A percentile compares a stretch with the other conserved stretches of the same genome.
Conservation (phyloP, 1,140 invertebrate genomes). For the Aphis craccivora region DNA sequence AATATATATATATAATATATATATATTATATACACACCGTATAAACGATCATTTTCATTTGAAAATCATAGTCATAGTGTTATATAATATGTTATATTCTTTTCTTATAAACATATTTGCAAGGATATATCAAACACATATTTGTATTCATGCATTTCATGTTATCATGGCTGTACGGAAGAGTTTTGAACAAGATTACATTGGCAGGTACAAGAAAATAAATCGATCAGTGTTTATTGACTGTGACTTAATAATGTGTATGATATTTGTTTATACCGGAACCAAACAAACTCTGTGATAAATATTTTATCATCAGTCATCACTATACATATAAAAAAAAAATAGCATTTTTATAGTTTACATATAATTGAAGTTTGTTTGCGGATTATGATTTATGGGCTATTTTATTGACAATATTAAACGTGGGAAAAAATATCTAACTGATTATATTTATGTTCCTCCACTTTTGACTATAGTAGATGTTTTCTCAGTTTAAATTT, state of each 20-base stretch:
- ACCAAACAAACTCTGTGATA: neutral
- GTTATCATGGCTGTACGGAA: neutral
- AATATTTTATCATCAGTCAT: neutral
- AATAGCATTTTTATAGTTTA: neutral
- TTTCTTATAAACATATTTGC: neutral
- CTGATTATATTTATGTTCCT: neutral
- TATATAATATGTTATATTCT: neutral
- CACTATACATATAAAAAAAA: neutral
- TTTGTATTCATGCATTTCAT: conserved; percentile 1
- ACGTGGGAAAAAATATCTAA: neutral
- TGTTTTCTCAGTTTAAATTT: neutral
- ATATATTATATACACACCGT: neutral
- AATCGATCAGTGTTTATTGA: neutral
- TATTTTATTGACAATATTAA: neutral
- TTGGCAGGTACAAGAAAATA: neutral
- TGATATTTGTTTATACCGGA: conserved; percentile 9
- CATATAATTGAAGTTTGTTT: neutral
- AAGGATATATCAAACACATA: neutral
- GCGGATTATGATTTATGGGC: neutral
- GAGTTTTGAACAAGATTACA: conserved; percentile 1
- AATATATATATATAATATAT: neutral
- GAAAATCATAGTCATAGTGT: conserved; percentile 9
- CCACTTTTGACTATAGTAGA: neutral
- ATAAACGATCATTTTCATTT: neutral
- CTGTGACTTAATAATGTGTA: neutral